Percentiles rank a stretch among this genome's conserved stretches.
Conservation (phyloP, 23 tunicate species). For the Phallusia fumigata region DNA sequence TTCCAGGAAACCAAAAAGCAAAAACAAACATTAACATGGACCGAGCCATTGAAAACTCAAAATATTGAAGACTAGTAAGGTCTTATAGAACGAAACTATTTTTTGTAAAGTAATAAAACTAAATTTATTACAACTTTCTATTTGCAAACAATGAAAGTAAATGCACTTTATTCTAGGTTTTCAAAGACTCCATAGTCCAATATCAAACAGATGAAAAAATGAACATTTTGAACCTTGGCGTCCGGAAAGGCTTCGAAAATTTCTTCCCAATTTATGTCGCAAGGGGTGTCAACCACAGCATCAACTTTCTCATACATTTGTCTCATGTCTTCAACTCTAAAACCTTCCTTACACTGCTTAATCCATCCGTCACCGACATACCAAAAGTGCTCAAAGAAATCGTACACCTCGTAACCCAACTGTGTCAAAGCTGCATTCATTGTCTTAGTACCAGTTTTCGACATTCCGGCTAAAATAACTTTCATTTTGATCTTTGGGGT, state of each 20-base stretch:
- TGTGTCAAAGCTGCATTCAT: not conserved
- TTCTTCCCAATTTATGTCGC: not conserved
- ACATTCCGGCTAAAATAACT: not conserved
- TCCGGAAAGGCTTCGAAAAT: constrained; percentile 7
- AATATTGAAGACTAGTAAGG: no score
- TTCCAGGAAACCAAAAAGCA: no score
- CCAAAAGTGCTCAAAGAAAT: not conserved
- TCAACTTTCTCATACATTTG: not conserved
- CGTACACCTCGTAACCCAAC: not conserved
- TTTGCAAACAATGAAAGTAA: no score
- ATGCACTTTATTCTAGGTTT: no score
- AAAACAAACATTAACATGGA: no score
- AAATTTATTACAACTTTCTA: no score
- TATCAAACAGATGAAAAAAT: no score
- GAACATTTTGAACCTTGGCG: not conserved
- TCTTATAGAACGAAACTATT: no score
- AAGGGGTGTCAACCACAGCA: not conserved
- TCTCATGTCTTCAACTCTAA: not conserved
- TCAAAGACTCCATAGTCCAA: no score
- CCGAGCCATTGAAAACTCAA: no score
- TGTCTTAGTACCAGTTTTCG: not conserved
- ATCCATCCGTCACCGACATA: not conserved
- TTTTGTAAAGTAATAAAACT: no score
- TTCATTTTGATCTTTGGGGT: not conserved
- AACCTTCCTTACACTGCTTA: not conserved